Conservation (phyloP, 92 coral and sea anemone genomes). For the Bergia sp. region DNA sequence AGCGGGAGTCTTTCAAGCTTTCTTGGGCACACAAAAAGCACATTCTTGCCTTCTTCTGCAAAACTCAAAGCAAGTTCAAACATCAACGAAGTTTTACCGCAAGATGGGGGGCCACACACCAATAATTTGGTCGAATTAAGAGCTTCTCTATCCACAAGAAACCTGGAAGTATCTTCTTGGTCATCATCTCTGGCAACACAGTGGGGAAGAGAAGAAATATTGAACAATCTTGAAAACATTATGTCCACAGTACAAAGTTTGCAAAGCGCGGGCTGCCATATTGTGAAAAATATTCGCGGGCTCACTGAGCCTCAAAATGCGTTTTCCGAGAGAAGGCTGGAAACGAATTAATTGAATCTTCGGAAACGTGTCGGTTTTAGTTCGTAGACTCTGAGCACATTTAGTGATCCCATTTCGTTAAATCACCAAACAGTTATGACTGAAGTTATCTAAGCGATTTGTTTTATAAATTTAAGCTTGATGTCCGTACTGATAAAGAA, state of each 20-base stretch:
- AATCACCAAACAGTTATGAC: too few species aligned
- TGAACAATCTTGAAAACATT: constrained; percentile 54
- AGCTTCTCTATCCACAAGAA: constrained; percentile 44
- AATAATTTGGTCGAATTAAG: constrained; percentile 51
- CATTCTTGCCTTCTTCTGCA: constrained; percentile 84
- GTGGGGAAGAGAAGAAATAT: constrained; percentile 18
- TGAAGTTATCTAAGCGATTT: too few species aligned
- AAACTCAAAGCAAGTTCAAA: constrained; percentile 85
- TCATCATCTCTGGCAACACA: background rate
- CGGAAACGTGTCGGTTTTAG: too few species aligned
- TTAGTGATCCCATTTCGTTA: too few species aligned
- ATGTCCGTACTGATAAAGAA: too few species aligned
- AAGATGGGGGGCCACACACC: constrained; percentile 67
- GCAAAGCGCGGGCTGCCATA: too few species aligned
- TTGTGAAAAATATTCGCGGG: background rate
- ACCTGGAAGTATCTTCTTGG: constrained; percentile 22
- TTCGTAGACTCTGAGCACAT: too few species aligned
- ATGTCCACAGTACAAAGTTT: background rate
- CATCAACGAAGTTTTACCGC: constrained; percentile 88
- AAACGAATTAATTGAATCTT: too few species aligned
- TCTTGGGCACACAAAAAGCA: constrained; percentile 77
- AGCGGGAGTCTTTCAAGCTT: constrained; percentile 72
- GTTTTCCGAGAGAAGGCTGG: too few species aligned
- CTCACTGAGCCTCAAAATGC: background rate
- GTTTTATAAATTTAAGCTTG: too few species aligned